Conservation (phyloP, 2,888 invertebrate genomes). For the Brenthis daphne region DNA sequence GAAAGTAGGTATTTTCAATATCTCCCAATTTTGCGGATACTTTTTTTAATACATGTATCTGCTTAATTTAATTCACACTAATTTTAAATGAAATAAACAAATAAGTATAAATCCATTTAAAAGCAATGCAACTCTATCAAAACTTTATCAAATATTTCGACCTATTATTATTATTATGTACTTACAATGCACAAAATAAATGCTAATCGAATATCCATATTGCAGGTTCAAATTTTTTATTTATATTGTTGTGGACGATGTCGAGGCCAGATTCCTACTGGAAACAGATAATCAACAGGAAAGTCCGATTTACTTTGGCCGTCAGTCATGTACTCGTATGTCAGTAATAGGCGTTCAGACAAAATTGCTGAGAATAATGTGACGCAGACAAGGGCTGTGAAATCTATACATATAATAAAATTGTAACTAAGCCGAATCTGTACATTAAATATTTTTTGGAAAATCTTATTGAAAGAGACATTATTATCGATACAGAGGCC, state of each 20-base stretch:
- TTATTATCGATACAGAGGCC: too few species aligned
- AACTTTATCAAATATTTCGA: background rate
- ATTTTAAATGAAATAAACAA: too few species aligned
- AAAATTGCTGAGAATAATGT: conserved; percentile 23
- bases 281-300: conserved; percentile 57
- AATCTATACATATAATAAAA: too few species aligned
- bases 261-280: conserved; percentile 57
- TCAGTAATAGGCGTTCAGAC: conserved; percentile 47
- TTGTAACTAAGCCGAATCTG: too few species aligned
- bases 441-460: too few species aligned
- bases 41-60: too few species aligned
- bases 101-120: too few species aligned
- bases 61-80: too few species aligned
- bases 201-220: conserved; percentile 57
- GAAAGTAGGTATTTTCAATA: too few species aligned
- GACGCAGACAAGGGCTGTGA: conserved; percentile 28
- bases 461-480: too few species aligned
- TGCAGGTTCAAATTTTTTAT: background rate
- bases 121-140: too few species aligned
- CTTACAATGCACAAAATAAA: conserved; percentile 59
- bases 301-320: conserved; percentile 56
- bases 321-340: conserved; percentile 59
- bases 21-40: too few species aligned
- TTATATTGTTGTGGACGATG: conserved; percentile 45
- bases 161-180: conserved; percentile 38